phyloP scores from a whole-genome alignment of 2,113 vertebrate species.

The Phyllostomus discolor region DNA sequence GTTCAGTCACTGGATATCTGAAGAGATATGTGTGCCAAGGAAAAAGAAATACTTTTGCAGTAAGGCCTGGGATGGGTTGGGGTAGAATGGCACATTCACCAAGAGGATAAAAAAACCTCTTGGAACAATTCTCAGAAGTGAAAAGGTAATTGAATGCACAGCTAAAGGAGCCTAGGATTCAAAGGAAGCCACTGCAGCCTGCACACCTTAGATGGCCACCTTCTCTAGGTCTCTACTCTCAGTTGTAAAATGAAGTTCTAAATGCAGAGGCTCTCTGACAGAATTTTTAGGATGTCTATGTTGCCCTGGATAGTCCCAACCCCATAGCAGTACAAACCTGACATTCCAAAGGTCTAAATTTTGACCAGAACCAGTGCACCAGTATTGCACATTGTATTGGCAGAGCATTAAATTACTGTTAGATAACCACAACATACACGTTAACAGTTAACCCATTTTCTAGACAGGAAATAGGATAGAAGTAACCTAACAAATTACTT shows the following conservation, averaged over 20 bases:
- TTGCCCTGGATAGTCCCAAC: not conserved
- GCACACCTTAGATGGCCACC: not conserved
- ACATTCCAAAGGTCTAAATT: constrained; percentile 19
- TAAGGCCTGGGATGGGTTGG: not conserved
- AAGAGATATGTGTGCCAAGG: not conserved
- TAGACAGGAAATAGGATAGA: not conserved
- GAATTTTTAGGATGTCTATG: not conserved
- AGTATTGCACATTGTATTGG: not conserved
- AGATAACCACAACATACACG: not conserved
- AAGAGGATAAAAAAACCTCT: not conserved
- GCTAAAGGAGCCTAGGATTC: not conserved
- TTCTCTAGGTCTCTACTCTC: not conserved
- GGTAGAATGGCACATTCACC: not conserved
- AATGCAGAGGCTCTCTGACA: not conserved
- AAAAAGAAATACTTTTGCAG: not conserved
- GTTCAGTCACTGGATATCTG: not conserved
- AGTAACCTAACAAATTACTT: not conserved
- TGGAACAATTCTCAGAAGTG: not conserved
- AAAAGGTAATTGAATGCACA: not conserved
- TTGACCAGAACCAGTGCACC: not conserved
- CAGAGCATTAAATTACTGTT: not conserved
- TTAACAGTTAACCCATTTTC: not conserved
- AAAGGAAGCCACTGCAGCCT: not conserved
- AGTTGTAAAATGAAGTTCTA: not conserved
- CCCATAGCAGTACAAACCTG: not conserved